phyloP scores from a whole-genome alignment of 2,888 invertebrate genomes.

The Erynnis tages region DNA sequence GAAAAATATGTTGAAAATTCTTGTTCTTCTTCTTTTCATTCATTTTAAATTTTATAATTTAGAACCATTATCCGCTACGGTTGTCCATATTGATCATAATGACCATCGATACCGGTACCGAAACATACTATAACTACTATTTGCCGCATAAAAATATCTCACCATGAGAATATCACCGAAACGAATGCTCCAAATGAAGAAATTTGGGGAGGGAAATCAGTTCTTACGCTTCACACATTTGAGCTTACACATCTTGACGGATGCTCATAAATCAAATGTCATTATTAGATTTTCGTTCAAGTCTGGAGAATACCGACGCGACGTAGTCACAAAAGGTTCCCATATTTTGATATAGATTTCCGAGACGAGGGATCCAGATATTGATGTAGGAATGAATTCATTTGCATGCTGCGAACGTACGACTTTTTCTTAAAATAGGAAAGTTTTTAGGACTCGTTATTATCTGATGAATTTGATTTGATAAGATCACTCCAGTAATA shows the following conservation, averaged over 20 bases:
- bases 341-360: neutral
- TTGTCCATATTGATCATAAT: too few species aligned
- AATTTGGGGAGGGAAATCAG: constrained; percentile 4
- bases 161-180: neutral
- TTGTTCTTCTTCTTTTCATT: too few species aligned
- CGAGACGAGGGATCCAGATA: neutral
- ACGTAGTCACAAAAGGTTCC: neutral
- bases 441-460: too few species aligned
- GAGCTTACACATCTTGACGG: constrained; percentile 9
- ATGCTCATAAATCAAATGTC: constrained; percentile 10
- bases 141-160: neutral
- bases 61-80: too few species aligned
- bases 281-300: constrained; percentile 15
- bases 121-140: too few species aligned
- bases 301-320: neutral
- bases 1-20: too few species aligned
- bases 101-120: too few species aligned
- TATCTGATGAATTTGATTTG: too few species aligned
- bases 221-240: constrained; percentile 14
- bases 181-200: neutral
- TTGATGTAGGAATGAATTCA: neutral
- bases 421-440: too few species aligned
- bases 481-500: too few species aligned
- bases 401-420: too few species aligned
- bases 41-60: too few species aligned